phyloP scores from a whole-genome alignment of 1,140 invertebrate genomes.

The Zaprionus tsacasi region DNA sequence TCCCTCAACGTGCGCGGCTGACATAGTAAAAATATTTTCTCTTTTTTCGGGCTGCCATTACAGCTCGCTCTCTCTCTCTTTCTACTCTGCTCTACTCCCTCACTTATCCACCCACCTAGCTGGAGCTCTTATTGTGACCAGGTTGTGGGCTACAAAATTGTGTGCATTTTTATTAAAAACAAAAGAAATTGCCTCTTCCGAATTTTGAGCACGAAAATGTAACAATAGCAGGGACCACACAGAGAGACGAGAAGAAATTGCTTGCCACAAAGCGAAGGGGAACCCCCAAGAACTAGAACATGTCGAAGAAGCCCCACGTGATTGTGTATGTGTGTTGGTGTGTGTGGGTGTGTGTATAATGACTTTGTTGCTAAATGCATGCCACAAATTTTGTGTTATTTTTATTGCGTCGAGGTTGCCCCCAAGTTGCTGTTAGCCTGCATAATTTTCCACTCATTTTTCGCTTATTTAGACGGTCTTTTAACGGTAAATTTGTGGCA shows the following conservation, averaged over 20 bases:
- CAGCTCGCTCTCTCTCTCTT: not conserved
- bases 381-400: constrained; percentile 31
- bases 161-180: constrained; percentile 72
- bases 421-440: constrained; percentile 15
- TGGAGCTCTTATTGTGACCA: constrained; percentile 41
- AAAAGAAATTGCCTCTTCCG: constrained; percentile 43
- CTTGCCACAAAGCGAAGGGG: constrained; percentile 47
- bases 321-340: not conserved
- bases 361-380: constrained; percentile 36
- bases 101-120: not conserved
- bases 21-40: constrained; percentile 51
- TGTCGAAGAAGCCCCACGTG: constrained; percentile 1
- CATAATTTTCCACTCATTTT: constrained; percentile 44
- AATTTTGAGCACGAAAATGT: constrained; percentile 73
- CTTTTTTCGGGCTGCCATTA: constrained; percentile 1
- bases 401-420: constrained; percentile 8
- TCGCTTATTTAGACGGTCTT: constrained; percentile 36
- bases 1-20: constrained; percentile 57
- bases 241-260: constrained; percentile 43
- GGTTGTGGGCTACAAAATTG: constrained; percentile 70
- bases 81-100: not conserved
- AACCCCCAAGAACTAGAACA: constrained; percentile 7
- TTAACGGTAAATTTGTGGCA: constrained; percentile 17
- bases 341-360: not conserved
- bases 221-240: constrained; percentile 54